These are phyloP conservation scores for Ormia ochracea DNA, from an alignment of 2,888 invertebrate species.

Conservation along the genomic window DNA sequence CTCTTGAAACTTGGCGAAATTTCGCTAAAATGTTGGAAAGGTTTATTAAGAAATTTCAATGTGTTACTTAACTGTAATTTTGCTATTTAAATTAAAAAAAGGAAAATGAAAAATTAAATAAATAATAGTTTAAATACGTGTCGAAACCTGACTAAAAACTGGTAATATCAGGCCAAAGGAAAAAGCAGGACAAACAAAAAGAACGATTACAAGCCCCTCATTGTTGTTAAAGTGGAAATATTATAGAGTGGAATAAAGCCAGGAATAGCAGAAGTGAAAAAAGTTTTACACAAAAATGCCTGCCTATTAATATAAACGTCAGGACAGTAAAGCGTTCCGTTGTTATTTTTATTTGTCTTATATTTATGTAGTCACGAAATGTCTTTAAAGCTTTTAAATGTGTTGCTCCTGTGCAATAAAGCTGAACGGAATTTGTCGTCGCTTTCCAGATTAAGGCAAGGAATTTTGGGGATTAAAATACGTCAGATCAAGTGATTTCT, in stretches of 20 bases:
- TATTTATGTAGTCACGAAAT: slow-evolving; percentile 59
- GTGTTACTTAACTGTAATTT: slow-evolving; percentile 24
- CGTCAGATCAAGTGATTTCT: no score
- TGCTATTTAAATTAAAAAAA: not conserved
- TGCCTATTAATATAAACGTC: slow-evolving; percentile 43
- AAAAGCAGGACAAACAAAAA: not conserved
- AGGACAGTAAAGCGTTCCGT: not conserved
- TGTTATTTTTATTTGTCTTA: slow-evolving; percentile 42
- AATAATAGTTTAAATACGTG: slow-evolving; percentile 53
- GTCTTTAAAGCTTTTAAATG: slow-evolving; percentile 9
- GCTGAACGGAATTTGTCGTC: not conserved
- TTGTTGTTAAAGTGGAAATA: not conserved
- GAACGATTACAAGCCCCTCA: slow-evolving; percentile 5
- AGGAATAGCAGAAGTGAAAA: not conserved
- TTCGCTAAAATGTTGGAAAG: slow-evolving; percentile 12
- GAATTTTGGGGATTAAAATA: not conserved
- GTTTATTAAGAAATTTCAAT: slow-evolving; percentile 55
- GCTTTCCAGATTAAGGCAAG: not conserved
- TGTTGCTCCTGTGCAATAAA: not conserved
- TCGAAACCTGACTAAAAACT: slow-evolving; percentile 55
- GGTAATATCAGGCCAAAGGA: slow-evolving; percentile 36
- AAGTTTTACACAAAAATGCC: slow-evolving; percentile 11
- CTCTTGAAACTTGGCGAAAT: slow-evolving; percentile 3
- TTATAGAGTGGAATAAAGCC: not conserved
- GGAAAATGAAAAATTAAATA: not conserved